Evolutionary conservation across 2,797 vertebrate genomes (phyloP), one percentile per base, ranked within the genome.

Genomic region (Tokudaia muenninki): DNA sequence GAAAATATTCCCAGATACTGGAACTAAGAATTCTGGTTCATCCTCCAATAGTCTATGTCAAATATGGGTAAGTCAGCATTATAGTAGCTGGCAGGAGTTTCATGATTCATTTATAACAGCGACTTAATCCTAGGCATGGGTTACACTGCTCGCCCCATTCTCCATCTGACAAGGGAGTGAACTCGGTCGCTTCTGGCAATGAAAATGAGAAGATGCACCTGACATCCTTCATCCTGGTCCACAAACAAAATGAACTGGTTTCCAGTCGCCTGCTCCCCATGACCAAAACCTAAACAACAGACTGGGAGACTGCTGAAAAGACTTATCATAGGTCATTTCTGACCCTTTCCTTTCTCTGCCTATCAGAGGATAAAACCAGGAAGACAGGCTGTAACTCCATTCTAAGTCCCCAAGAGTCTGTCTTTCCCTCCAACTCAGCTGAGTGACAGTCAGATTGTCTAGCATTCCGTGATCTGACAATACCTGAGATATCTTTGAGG

Each of bases 391-490:
- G 16, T 59, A 63, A 63, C 57, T 41, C 50, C 67, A 37, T 37
- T 91, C 93, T 67, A 55, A 87, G 19, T 55, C 81, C 87, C 41
- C 47, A 11, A 81, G 44, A 78, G 34, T 57, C 47, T 78, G 57
- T 44, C 26, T 92, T 91, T 79, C 82, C 77, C 41, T 94, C 65
- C 67, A 59, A 10, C 57, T 90, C 70, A 67, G 55, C 57, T 44
- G 16, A 61, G 31, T 9, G 26, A 52, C 80, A 75, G 57, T 44
- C 37, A 61, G 0, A 4, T 57, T 91, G 5, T n/a, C 78, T n/a
- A 65, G 87, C 44, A 92, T 78, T 90, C 81, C 87, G 88, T 74
- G 72, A 74, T 93, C 44, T 61, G 59, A 94, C 70, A 70, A 26
- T 14, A 87, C 16, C 22, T 47, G 31, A 78, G n/a, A 29, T 90